Conservation (phyloP, 1,140 invertebrate genomes). For the Megathymus violae region DNA sequence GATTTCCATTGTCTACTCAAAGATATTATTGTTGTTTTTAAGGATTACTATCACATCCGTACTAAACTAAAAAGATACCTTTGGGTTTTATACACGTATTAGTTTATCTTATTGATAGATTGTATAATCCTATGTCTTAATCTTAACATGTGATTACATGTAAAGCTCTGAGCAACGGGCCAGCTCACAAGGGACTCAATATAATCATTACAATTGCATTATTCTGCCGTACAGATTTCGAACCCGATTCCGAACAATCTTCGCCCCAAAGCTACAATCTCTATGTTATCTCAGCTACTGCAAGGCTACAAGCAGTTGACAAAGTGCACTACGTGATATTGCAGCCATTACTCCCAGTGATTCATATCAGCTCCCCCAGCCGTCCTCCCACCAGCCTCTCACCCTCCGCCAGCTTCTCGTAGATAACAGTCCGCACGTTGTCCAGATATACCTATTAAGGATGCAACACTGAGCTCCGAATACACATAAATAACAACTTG, state of each 20-base stretch:
- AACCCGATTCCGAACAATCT: conserved; percentile 56
- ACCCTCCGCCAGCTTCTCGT: conserved; percentile 54
- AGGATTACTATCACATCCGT: too few species aligned
- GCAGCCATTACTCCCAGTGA: conserved; percentile 80
- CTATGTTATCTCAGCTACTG: conserved; percentile 76
- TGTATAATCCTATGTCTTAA: background rate
- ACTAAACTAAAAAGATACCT: too few species aligned
- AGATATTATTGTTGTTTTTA: too few species aligned
- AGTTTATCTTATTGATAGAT: too few species aligned
- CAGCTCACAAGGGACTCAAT: conserved; percentile 27
- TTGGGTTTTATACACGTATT: too few species aligned
- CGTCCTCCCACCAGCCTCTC: conserved; percentile 44
- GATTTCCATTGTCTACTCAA: too few species aligned
- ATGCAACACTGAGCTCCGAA: conserved; percentile 56
- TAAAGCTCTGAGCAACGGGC: background rate
- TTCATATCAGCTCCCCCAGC: conserved; percentile 72
- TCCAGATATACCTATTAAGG: conserved; percentile 78
- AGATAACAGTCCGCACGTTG: conserved; percentile 75
- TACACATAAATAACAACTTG: conserved; percentile 61
- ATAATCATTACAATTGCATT: conserved; percentile 35
- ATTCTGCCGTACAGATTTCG: conserved; percentile 39
- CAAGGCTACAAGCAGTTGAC: conserved; percentile 79
- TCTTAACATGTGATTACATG: conserved; percentile 10
- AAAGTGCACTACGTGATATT: conserved; percentile 83
- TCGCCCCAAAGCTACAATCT: conserved; percentile 66